Evolutionary conservation across 2,888 invertebrate genomes (phyloP).

Genomic region (Morpho deidamia): DNA sequence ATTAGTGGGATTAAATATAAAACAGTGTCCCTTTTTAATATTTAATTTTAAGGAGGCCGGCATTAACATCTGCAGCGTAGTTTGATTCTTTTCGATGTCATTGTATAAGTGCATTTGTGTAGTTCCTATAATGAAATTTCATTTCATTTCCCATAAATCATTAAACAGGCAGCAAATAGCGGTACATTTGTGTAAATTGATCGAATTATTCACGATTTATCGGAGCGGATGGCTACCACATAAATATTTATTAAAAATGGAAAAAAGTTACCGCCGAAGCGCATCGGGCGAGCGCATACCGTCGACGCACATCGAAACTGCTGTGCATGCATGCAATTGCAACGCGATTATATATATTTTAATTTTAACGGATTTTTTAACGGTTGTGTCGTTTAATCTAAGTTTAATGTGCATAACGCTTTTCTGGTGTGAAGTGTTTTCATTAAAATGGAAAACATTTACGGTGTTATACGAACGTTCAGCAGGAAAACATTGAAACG

Average conservation of each 20-base stretch:
- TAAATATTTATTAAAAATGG: slow-evolving; percentile 71
- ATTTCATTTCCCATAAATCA: slow-evolving; percentile 2
- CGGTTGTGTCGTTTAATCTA: too few relatives aligned
- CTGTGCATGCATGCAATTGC: slow-evolving; percentile 50
- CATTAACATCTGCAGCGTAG: too few relatives aligned
- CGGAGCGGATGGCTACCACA: slow-evolving; percentile 67
- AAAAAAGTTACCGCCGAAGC: slow-evolving; percentile 35
- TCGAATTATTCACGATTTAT: slow-evolving; percentile 43
- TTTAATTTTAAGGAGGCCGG: too few relatives aligned
- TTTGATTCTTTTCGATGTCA: too few relatives aligned
- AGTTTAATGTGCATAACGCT: too few relatives aligned
- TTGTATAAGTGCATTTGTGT: too few relatives aligned
- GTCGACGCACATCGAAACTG: slow-evolving; percentile 58
- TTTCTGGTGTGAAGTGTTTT: slow-evolving; percentile 10
- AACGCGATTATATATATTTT: slow-evolving; percentile 1
- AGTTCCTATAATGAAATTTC: too few relatives aligned
- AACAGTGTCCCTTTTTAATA: too few relatives aligned
- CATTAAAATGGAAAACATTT: slow-evolving; percentile 59
- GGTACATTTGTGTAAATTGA: slow-evolving; percentile 1
- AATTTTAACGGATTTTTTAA: neutral
- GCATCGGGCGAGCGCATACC: slow-evolving; percentile 48
- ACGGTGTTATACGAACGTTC: slow-evolving; percentile 64
- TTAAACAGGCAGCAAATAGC: neutral
- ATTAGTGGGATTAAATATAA: too few relatives aligned
- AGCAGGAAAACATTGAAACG: slow-evolving; percentile 67